These are phyloP conservation scores for Philereme vetulata DNA, from an alignment of 2,888 invertebrate genomes.

Conservation along the genomic window DNA sequence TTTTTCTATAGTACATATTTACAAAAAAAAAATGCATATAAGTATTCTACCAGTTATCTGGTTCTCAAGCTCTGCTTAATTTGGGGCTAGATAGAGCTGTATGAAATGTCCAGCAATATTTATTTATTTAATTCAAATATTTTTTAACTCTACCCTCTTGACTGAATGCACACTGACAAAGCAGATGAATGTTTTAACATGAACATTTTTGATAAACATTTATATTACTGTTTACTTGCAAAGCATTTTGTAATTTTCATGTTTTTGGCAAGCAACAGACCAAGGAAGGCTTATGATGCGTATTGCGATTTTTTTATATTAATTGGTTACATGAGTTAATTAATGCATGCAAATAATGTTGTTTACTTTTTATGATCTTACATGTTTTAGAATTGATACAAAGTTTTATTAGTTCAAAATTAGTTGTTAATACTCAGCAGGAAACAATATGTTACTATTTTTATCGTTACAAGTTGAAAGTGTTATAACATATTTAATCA, in stretches of 20 bases:
- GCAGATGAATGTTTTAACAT: neutral
- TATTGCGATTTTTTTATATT: constrained; percentile 68
- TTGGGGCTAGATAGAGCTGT: no score
- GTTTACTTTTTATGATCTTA: neutral
- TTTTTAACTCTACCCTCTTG: neutral
- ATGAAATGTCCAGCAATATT: no score
- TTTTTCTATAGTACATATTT: no score
- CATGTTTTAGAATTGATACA: neutral
- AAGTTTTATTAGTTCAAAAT: neutral
- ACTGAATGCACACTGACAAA: neutral
- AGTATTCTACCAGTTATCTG: no score
- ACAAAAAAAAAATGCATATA: no score
- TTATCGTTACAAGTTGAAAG: no score
- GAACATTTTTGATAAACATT: neutral
- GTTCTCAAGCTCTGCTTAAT: no score
- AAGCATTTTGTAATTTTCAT: constrained; percentile 1
- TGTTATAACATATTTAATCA: no score
- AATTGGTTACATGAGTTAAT: constrained; percentile 24
- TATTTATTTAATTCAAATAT: neutral
- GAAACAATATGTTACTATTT: no score
- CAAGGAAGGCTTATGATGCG: constrained; percentile 66
- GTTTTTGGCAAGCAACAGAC: constrained; percentile 72
- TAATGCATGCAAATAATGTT: neutral
- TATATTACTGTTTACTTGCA: constrained; percentile 4
- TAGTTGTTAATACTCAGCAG: neutral